Percentiles rank a stretch among this genome's conserved stretches.
These are phyloP conservation scores for Tetramorium alpestre DNA, from an alignment of 1,140 invertebrate species.

Conservation along the genomic window DNA sequence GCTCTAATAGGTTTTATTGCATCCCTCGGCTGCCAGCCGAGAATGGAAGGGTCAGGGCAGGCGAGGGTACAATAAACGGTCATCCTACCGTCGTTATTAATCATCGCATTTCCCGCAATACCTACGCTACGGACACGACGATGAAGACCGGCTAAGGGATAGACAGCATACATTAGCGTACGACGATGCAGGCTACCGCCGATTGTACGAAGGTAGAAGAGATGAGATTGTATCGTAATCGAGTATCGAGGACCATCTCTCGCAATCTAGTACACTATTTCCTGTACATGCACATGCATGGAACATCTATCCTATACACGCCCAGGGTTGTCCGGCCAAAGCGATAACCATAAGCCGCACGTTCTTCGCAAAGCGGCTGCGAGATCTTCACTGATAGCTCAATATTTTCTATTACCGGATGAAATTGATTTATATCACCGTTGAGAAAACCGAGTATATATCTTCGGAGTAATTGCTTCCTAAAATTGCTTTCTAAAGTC, in stretches of 20 bases:
- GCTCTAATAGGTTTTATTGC: slow-evolving; percentile 76
- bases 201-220: slow-evolving; percentile 38
- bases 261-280: slow-evolving; percentile 45
- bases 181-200: background rate
- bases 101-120: slow-evolving; percentile 64
- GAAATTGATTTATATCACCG: slow-evolving; percentile 13
- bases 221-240: slow-evolving; percentile 56
- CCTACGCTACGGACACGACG: background rate
- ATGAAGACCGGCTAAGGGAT: background rate
- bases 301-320: background rate
- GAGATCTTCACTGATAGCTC: background rate
- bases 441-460: background rate
- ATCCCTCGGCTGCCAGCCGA: slow-evolving; percentile 61
- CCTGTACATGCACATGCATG: background rate
- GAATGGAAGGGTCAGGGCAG: slow-evolving; percentile 46
- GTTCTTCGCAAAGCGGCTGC: slow-evolving; percentile 2
- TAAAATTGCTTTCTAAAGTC: background rate
- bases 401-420: slow-evolving; percentile 18
- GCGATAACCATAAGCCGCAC: slow-evolving; percentile 10
- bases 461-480: background rate
- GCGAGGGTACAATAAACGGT: slow-evolving; percentile 58
- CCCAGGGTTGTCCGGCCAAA: background rate
- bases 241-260: slow-evolving; percentile 30
- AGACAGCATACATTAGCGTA: background rate
- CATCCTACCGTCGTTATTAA: slow-evolving; percentile 66